Evolutionary conservation across 2,888 invertebrate species (phyloP).

Genomic region (Sinelater perroti): DNA sequence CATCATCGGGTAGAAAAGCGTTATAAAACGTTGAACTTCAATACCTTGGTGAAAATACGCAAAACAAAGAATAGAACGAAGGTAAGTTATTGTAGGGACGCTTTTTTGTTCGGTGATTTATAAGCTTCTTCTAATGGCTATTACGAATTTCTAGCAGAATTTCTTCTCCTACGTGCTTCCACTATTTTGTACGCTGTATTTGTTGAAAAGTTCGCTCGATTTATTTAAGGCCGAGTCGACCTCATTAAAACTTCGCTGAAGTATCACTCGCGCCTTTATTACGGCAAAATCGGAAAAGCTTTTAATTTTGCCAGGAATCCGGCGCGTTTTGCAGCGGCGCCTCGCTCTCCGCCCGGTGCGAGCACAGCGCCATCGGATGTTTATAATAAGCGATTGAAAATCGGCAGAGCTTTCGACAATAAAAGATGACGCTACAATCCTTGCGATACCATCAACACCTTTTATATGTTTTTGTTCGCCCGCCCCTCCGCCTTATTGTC

Average conservation of each 20-base stretch:
- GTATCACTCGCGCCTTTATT: constrained; percentile 9
- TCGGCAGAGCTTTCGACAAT: constrained; percentile 18
- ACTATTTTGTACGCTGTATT: neutral
- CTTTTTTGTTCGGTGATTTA: no score
- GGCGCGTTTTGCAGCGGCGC: neutral
- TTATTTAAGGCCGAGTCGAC: constrained; percentile 1
- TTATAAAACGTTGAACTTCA: no score
- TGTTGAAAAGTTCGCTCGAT: neutral
- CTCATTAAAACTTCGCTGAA: constrained; percentile 16
- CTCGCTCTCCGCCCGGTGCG: neutral
- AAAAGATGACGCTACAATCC: constrained; percentile 32
- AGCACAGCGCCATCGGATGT: constrained; percentile 1
- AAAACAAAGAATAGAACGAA: no score
- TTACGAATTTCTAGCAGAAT: no score
- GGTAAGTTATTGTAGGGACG: no score
- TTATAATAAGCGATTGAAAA: constrained; percentile 13
- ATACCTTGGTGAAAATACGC: no score
- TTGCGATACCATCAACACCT: constrained; percentile 37
- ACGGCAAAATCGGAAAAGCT: constrained; percentile 8
- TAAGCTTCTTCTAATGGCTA: no score
- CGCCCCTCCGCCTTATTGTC: constrained; percentile 30
- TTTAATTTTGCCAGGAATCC: constrained; percentile 1
- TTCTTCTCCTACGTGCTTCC: neutral
- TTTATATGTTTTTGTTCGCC: constrained; percentile 35
- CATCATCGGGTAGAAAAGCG: no score